Evolutionary conservation across 2,888 invertebrate species (phyloP).

Genomic region (Athalia circularis): DNA sequence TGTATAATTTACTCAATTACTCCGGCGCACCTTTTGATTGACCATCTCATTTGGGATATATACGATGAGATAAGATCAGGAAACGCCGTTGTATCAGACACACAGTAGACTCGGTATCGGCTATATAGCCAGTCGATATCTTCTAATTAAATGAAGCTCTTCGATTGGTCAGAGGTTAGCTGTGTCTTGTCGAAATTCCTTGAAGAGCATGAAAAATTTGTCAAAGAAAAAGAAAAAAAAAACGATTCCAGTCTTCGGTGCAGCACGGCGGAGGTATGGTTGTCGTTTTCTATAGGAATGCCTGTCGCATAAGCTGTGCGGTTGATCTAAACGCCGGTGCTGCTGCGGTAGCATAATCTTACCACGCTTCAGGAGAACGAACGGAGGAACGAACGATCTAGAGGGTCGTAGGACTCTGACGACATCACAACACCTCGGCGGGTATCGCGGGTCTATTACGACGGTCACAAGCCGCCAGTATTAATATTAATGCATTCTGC

Average conservation of each 20-base stretch:
- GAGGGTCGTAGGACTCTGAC: slow-evolving; percentile 43
- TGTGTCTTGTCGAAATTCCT: slow-evolving; percentile 24
- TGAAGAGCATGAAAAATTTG: slow-evolving; percentile 41
- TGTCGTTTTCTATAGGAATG: slow-evolving; percentile 5
- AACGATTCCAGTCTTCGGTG: not conserved
- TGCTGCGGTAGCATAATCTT: not conserved
- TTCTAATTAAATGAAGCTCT: slow-evolving; percentile 38
- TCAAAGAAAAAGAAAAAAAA: slow-evolving; percentile 4
- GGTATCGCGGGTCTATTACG: slow-evolving; percentile 44
- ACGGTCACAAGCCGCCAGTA: slow-evolving; percentile 53
- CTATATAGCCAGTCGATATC: slow-evolving; percentile 11
- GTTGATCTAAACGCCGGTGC: slow-evolving; percentile 27
- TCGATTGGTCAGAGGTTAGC: slow-evolving; percentile 16
- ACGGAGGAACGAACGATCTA: slow-evolving; percentile 21
- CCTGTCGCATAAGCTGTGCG: slow-evolving; percentile 24
- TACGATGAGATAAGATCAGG: slow-evolving; percentile 28
- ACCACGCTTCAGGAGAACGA: not conserved
- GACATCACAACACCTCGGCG: slow-evolving; percentile 39
- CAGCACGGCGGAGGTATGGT: too few relatives aligned
- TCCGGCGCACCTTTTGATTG: slow-evolving; percentile 26
- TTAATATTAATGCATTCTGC: slow-evolving; percentile 69
- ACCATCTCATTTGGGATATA: slow-evolving; percentile 28
- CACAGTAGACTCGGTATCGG: not conserved
- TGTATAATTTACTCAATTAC: slow-evolving; percentile 31
- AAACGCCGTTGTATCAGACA: not conserved